Evolutionary conservation across 2,797 vertebrate genomes (phyloP), one percentile per base, ranked within the genome.

Genomic region (Pangasius macronema): DNA sequence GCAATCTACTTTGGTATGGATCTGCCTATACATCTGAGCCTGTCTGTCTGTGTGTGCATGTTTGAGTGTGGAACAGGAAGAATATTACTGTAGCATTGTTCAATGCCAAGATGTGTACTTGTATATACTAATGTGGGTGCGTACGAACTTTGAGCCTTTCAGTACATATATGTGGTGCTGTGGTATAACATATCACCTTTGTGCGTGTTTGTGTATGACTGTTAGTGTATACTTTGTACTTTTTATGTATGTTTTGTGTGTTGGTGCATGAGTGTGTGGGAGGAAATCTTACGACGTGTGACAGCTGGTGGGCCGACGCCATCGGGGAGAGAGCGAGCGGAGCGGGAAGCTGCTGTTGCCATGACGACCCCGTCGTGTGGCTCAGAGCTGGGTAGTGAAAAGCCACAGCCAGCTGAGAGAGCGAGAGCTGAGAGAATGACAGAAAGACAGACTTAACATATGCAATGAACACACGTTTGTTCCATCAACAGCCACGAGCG

Each of bases 361-460:
- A 94, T 3, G 89, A 88, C 39, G 92, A 91, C 91, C 75, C 93
- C 3, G 89, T 92, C 51, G 91, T 91, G 92, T 90, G 92, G 92
- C 91, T 93, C 84, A 87, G 94, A 90, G 93, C 93, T 0, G 93
- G 95, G 92, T 95, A 94, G 86, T 42, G 93, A 3, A 95, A 95
- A 5, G 96, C 94, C 80, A 94, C 94, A 16, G 89, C 96, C 85
- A 99, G 95, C 95, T 98, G 97, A 91, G 97, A 98, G 46, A 97
- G 94, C 0, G 98, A 98, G 85, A 98, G 93, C 98, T 99, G 95
- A 80, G 57, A 86, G 79, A 65, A 77, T 76, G 82, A 87, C 59
- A 53, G 85, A 83, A 30, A 87, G 49, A 77, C 14, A 72, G 36
- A 81, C 33, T 84, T 76, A 82, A 75, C 84, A 79, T 79, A 85